Base-by-base conservation (phyloP, 2,888 invertebrate genomes). In the Ophion costatus region DNA sequence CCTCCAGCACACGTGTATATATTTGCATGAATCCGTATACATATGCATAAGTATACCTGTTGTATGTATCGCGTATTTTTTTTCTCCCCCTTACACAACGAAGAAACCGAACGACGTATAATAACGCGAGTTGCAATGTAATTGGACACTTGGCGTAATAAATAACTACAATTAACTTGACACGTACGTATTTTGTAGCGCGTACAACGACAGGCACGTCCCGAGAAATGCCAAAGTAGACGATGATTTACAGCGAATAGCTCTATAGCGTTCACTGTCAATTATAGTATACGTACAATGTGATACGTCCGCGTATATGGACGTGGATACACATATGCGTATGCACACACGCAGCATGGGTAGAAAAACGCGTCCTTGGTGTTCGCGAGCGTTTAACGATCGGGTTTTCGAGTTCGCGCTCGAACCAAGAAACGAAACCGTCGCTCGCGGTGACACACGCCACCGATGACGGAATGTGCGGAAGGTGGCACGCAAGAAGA, bases 131-230 rank as follows among this genome's bases (percentile, higher is more conserved):
- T 29, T 59, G 10, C 64, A 73, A 29, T 83, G 67, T 83, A 80
- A 83, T 80, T 80, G 80, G 77, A 84, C 59, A 71, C 83, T 76
- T 51, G 66, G 56, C 61, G 66, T 69, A 73, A 84, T 84, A 84
- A 80, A 84, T 80, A 84, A 84, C 80, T 77, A 73, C 73, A 83
- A 84, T 84, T 77, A 84, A 66, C 66, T 61, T 77, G 80, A 80
- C 83, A 80, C 80, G 76, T 80, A 80, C 77, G 77, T 84, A 84
- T 82, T 77, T 73, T 77, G 24, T 24, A 59, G 59, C 61, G 67
- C 7, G 45, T 51, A 61, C 67, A 66, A 75, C 69, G 76, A 76
- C 42, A 45, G 75, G 67, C 45, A 61, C 56, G 56, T 73, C 67
- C 77, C 69, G 63, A 84, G 77, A 80, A 84, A 73, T 61, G 73